These are phyloP conservation scores for Orientallactaga bullata DNA, from an alignment of 2,113 vertebrate genomes.

Conservation along the genomic window DNA sequence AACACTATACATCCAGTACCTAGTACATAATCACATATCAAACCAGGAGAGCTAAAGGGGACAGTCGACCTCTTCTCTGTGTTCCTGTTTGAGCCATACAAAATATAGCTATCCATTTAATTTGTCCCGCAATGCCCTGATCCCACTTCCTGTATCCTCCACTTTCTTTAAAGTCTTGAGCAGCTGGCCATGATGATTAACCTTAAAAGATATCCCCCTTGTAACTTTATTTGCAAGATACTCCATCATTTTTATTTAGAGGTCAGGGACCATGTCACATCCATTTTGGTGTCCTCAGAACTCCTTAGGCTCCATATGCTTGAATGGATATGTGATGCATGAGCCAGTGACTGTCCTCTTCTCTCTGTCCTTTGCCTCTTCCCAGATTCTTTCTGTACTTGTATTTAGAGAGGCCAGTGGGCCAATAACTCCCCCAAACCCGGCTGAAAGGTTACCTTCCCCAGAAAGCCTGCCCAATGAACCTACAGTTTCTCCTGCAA, in stretches of 20 bases:
- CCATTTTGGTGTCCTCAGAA: not conserved
- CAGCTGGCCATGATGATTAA: not conserved
- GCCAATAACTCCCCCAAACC: not conserved
- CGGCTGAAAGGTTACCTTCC: not conserved
- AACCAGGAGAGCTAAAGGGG: not conserved
- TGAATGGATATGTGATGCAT: rapidly evolving
- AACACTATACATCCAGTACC: not conserved
- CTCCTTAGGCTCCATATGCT: not conserved
- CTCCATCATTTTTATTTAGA: not conserved
- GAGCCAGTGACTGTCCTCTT: not conserved
- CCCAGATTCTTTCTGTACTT: not conserved
- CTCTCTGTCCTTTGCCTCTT: not conserved
- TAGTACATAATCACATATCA: not conserved
- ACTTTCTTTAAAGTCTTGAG: conserved; percentile 16
- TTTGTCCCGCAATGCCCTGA: not conserved
- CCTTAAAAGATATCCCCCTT: not conserved
- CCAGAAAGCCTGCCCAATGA: not conserved
- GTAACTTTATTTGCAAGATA: not conserved
- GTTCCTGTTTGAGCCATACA: not conserved
- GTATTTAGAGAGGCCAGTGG: not conserved
- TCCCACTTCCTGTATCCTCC: not conserved
- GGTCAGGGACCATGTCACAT: not conserved
- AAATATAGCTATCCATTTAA: not conserved
- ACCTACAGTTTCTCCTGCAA: not conserved
- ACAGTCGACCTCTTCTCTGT: not conserved